Evolutionary conservation across 2,113 vertebrate species (phyloP).

Genomic region (Aix galericulata): DNA sequence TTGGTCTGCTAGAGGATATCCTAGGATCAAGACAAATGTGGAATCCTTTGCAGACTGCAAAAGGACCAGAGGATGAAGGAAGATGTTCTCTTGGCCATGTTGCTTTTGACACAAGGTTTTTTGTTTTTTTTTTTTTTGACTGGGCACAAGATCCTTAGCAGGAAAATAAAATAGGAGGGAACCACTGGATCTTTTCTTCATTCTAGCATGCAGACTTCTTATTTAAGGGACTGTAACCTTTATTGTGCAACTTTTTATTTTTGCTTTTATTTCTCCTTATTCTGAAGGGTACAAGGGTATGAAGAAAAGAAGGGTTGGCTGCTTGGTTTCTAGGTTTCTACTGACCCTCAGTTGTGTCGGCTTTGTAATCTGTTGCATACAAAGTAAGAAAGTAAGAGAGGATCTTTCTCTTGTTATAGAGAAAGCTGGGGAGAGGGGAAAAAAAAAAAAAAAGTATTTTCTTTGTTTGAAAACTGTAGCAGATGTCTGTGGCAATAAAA

Average conservation of each 20-base stretch:
- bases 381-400: constrained; percentile 26
- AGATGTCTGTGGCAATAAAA: constrained; percentile 77
- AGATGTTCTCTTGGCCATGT: background rate
- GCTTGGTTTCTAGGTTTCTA: background rate
- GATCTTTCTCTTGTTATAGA: background rate
- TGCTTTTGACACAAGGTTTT: background rate
- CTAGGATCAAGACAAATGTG: background rate
- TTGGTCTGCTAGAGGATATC: background rate
- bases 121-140: background rate
- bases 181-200: background rate
- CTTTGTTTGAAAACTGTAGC: constrained; percentile 73
- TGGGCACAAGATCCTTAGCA: background rate
- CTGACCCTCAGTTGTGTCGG: background rate
- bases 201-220: background rate
- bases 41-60: background rate
- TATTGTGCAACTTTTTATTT: background rate
- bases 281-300: background rate
- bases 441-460: background rate
- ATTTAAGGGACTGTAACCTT: background rate
- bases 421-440: background rate
- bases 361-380: constrained; percentile 16
- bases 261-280: background rate
- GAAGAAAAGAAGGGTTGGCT: background rate
- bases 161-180: background rate
- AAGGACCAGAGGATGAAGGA: background rate